Percentiles rank a stretch among this genome's conserved stretches.
These are phyloP conservation scores for Melieria picta DNA, from an alignment of 2,888 invertebrate species.

Conservation along the genomic window DNA sequence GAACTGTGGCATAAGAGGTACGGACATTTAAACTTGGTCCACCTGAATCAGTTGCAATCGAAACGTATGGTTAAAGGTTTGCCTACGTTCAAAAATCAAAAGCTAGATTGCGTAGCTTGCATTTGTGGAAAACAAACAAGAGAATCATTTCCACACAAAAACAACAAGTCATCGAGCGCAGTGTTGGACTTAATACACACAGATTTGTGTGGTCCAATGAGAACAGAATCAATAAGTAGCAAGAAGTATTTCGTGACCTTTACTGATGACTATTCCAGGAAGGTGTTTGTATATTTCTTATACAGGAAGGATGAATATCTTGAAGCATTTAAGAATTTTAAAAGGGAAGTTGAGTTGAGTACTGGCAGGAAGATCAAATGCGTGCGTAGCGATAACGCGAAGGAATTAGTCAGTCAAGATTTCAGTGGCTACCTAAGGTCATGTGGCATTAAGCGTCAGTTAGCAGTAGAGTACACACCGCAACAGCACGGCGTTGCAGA, in stretches of 20 bases:
- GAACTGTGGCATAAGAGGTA: too few relatives aligned
- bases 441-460: constrained; percentile 7
- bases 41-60: too few relatives aligned
- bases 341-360: constrained; percentile 12
- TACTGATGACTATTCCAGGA: constrained; percentile 32
- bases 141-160: too few relatives aligned
- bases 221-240: constrained; percentile 19
- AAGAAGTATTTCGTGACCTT: constrained; percentile 40
- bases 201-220: too few relatives aligned
- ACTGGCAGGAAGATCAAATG: constrained; percentile 12
- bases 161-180: too few relatives aligned
- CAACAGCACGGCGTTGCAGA: constrained; percentile 8
- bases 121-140: too few relatives aligned
- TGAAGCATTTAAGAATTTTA: not conserved
- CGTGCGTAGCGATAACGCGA: not conserved
- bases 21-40: too few relatives aligned
- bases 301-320: not conserved
- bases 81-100: too few relatives aligned
- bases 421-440: constrained; percentile 3
- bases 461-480: constrained; percentile 8
- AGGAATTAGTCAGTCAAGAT: not conserved
- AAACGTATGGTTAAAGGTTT: too few relatives aligned
- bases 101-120: too few relatives aligned
- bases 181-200: too few relatives aligned
- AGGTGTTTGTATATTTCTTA: constrained; percentile 6